Base-by-base conservation (phyloP, 23 tunicate genomes). In the Diplosoma virens region DNA sequence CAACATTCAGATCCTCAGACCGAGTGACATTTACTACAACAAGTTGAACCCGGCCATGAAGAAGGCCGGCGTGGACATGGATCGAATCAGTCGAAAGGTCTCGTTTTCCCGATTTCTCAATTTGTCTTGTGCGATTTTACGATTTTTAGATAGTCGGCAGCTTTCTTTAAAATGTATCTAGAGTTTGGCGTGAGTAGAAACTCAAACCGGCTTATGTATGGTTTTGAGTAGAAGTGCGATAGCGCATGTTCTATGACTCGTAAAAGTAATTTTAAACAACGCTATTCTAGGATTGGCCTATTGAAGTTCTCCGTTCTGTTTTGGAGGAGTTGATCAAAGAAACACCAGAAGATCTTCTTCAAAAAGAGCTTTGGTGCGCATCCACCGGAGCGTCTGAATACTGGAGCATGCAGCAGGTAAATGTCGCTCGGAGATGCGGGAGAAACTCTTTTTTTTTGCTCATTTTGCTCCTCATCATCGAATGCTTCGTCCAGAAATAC, bases 361-460 rank as follows among this genome's bases (percentile, higher is more conserved):
- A 95, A 66, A 89, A 82, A 59, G 99, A 95, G 60, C 83, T 95
- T 2, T 95, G 96, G 96, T 95, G 99, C 73, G 77, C 95, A 1
- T 79, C 96, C 21, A 81, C 99, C 23, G 83, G 96, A 31, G 86
- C 93, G 20, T 65, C 85, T 0, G 95, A 95, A 25, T 81, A 77
- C 59, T 89, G 95, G 96, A 68, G 79, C 79, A 83, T 92, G 54
- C 96, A 89, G 63, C 86, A 89, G 80, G 95, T 95, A 21, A 25
- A n/a, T n/a, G n/a, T n/a, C n/a, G n/a, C n/a, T n/a, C n/a, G n/a
- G n/a, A n/a, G n/a, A n/a, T n/a, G n/a, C n/a, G n/a, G n/a, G n/a
- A n/a, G n/a, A n/a, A n/a, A n/a, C n/a, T n/a, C n/a, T n/a, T n/a
- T n/a, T n/a, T n/a, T n/a, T n/a, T n/a, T n/a, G n/a, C n/a, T n/a